A percentile compares a stretch with the other conserved stretches of the same genome.
phyloP scores from a whole-genome alignment of 2,888 invertebrate species.

The Parnassius smintheus region DNA sequence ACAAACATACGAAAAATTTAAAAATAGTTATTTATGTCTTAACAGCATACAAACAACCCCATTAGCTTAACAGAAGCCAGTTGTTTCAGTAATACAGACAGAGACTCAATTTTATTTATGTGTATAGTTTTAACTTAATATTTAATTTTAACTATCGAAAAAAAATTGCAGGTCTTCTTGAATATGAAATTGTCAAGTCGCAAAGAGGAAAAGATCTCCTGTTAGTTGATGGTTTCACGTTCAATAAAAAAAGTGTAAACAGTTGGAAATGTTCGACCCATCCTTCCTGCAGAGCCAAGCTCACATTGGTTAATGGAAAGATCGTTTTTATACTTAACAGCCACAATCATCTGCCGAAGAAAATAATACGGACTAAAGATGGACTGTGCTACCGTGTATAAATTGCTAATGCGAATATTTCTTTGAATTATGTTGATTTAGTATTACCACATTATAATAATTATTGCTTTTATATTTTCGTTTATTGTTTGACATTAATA shows the following conservation, averaged over 20 bases:
- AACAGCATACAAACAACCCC: no score
- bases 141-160: not conserved
- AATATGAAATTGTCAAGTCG: constrained; percentile 37
- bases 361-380: not conserved
- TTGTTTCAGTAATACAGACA: no score
- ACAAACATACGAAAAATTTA: no score
- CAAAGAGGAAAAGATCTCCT: constrained; percentile 40
- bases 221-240: constrained; percentile 44
- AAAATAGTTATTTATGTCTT: no score
- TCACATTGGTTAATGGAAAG: constrained; percentile 8
- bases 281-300: constrained; percentile 23
- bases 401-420: no score
- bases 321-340: constrained; percentile 5
- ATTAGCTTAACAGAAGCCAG: no score
- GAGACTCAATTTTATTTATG: no score
- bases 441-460: no score
- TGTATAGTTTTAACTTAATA: not conserved
- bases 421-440: no score
- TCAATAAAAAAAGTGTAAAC: constrained; percentile 26
- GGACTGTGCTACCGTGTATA: no score
- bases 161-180: constrained; percentile 9
- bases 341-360: constrained; percentile 10
- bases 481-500: no score
- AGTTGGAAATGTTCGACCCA: constrained; percentile 37
- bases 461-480: no score